Percentiles rank a stretch among this genome's conserved stretches.
Evolutionary conservation across 2,888 invertebrate species (phyloP).

Genomic region (Leucania comma): DNA sequence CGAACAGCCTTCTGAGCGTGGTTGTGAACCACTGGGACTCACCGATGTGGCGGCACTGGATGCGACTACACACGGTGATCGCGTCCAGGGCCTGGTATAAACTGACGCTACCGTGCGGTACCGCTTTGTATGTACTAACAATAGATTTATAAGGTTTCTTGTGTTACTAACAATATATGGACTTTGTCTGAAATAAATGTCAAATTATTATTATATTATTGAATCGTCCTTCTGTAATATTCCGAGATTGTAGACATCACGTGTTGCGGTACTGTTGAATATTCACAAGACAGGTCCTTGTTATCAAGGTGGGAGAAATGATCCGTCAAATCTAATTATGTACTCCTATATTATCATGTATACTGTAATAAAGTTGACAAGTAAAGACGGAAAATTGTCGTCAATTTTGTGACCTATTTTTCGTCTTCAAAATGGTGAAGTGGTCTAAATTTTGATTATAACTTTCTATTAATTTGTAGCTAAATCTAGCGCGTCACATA

Average conservation of each 20-base stretch:
- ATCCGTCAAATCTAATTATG: constrained; percentile 45
- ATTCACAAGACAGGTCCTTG: constrained; percentile 44
- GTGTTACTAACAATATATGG: too few species aligned
- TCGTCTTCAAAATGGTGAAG: neutral
- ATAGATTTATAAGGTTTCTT: too few species aligned
- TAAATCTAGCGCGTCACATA: too few species aligned
- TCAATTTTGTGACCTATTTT: neutral
- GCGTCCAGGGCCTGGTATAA: too few species aligned
- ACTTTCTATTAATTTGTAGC: neutral
- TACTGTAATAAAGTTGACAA: neutral
- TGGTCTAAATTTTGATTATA: neutral
- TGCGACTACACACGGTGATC: too few species aligned
- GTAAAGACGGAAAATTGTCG: neutral
- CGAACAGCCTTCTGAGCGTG: too few species aligned
- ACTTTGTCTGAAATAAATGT: too few species aligned
- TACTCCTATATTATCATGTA: constrained; percentile 11
- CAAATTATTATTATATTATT: too few species aligned
- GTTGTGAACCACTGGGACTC: too few species aligned
- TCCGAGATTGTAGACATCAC: neutral
- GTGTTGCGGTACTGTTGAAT: constrained; percentile 35
- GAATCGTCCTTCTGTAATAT: neutral
- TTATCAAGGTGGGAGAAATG: constrained; percentile 34
- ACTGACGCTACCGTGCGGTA: too few species aligned
- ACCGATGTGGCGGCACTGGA: too few species aligned
- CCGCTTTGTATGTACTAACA: too few species aligned